These are phyloP conservation scores for Agapostemon virescens DNA, from an alignment of 2,888 invertebrate genomes.

Conservation along the genomic window DNA sequence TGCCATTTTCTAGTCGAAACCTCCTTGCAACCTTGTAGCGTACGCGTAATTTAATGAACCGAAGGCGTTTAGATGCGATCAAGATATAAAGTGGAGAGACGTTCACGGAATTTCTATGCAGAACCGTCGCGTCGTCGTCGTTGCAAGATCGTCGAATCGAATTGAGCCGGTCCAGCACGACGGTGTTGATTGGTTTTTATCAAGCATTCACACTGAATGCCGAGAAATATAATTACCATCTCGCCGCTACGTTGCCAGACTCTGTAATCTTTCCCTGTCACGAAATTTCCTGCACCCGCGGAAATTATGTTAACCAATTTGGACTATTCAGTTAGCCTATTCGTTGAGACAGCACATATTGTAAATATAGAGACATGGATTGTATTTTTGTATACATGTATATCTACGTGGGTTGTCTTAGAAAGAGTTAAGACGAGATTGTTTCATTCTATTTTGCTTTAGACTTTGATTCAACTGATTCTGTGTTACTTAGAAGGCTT, in stretches of 20 bases:
- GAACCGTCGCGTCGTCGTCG: neutral
- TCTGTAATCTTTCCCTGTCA: neutral
- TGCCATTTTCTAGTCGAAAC: slow-evolving; percentile 25
- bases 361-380: neutral
- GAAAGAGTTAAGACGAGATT: too few relatives aligned
- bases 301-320: neutral
- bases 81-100: slow-evolving; percentile 8
- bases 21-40: slow-evolving; percentile 23
- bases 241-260: slow-evolving; percentile 19
- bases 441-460: too few relatives aligned
- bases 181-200: slow-evolving; percentile 26
- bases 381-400: neutral
- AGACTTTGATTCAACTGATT: too few relatives aligned
- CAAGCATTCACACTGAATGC: neutral
- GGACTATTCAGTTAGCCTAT: neutral
- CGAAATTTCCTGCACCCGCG: too few relatives aligned
- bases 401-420: too few relatives aligned
- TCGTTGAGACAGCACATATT: neutral
- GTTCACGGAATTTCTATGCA: slow-evolving; percentile 32
- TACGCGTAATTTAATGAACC: slow-evolving; percentile 26
- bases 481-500: too few relatives aligned
- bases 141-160: slow-evolving; percentile 6
- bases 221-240: slow-evolving; percentile 22
- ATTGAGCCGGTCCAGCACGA: slow-evolving; percentile 11
- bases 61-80: neutral